Evolutionary conservation across 2,113 vertebrate species (phyloP).

Genomic region (Seriola aureovittata): DNA sequence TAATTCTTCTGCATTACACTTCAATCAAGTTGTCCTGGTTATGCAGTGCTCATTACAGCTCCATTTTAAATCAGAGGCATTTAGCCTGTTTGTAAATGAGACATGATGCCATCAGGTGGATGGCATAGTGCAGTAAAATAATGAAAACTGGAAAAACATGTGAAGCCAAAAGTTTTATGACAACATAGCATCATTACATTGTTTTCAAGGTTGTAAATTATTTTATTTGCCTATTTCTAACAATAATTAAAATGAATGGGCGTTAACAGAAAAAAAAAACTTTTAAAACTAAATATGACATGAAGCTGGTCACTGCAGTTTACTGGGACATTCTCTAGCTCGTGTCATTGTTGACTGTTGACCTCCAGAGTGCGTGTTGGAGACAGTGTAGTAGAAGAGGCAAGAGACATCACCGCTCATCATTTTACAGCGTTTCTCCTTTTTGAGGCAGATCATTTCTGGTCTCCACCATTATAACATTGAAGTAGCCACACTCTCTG

Average conservation of each 20-base stretch:
- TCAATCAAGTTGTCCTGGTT: neutral
- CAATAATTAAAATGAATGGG: neutral
- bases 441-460: neutral
- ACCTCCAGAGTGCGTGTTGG: too few species aligned
- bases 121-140: neutral
- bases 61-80: neutral
- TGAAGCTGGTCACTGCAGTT: too few species aligned
- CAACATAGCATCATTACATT: neutral
- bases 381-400: neutral
- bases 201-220: neutral
- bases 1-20: neutral
- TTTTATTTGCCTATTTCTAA: neutral
- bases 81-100: neutral
- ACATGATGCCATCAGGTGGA: neutral
- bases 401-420: neutral
- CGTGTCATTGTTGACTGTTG: too few species aligned
- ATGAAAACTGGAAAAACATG: neutral
- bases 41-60: neutral
- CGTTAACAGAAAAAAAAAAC: neutral
- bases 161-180: neutral
- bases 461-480: constrained; percentile 10
- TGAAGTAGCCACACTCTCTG: constrained; percentile 25
- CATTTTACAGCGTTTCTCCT: constrained; percentile 20
- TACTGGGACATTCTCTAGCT: too few species aligned
- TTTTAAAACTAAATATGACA: neutral